phyloP scores from a whole-genome alignment of 35 echinoderm and acorn worm species.

The Apostichopus parvimensis region DNA sequence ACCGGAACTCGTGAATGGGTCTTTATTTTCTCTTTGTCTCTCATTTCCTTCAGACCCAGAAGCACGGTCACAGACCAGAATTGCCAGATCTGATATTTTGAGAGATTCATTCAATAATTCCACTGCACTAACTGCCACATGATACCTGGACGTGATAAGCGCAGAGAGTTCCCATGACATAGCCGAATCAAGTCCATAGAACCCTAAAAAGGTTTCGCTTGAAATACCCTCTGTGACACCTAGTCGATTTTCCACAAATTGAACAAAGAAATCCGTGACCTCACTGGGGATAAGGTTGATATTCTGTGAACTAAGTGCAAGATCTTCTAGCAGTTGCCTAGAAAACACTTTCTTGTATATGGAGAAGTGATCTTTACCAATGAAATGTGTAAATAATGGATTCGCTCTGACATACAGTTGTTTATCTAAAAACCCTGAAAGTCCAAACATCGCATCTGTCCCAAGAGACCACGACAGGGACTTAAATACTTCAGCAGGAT shows the following conservation, averaged over 20 bases:
- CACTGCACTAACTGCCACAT: conserved; percentile 48
- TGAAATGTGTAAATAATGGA: not conserved
- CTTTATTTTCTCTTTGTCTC: too few species aligned
- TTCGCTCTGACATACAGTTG: conserved; percentile 30
- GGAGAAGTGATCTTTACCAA: conserved; percentile 27
- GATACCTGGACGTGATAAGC: conserved; percentile 45
- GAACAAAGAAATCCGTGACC: conserved; percentile 17
- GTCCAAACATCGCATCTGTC: not conserved
- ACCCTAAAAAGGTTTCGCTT: conserved; percentile 26
- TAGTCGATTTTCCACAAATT: conserved; percentile 44
- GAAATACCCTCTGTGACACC: conserved; percentile 50
- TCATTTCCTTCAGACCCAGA: too few species aligned
- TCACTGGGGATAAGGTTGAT: not conserved
- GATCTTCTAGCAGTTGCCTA: not conserved
- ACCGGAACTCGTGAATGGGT: too few species aligned
- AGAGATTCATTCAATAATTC: conserved; percentile 67
- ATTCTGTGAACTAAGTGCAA: not conserved
- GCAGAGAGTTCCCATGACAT: conserved; percentile 62
- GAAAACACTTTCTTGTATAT: conserved; percentile 57
- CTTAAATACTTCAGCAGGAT: conserved; percentile 36
- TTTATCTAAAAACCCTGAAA: conserved; percentile 14
- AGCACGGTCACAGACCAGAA: too few species aligned
- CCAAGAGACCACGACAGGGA: conserved; percentile 41
- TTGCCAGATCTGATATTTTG: not conserved
- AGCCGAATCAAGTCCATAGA: conserved; percentile 61